These are phyloP conservation scores for Drosophila mimica DNA, from an alignment of 2,888 invertebrate genomes.

Conservation along the genomic window DNA sequence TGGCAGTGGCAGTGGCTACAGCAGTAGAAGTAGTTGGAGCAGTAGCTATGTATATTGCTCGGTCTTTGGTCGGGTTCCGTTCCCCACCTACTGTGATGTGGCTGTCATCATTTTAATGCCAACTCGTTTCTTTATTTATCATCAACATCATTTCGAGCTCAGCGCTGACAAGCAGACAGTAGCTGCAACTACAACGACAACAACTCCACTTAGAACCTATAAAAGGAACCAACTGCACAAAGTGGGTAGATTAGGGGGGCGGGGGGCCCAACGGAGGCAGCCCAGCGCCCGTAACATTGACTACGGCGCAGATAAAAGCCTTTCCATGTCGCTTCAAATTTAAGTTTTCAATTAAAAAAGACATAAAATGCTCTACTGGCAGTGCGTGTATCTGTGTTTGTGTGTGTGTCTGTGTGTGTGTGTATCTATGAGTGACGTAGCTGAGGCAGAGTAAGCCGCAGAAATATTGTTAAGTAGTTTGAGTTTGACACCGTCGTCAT, in stretches of 20 bases:
- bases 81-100: slow-evolving; percentile 48
- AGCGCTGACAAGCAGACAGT: slow-evolving; percentile 72
- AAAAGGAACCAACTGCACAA: slow-evolving; percentile 25
- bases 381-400: slow-evolving; percentile 7
- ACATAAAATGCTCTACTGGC: slow-evolving; percentile 66
- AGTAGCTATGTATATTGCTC: not conserved
- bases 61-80: not conserved
- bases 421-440: slow-evolving; percentile 61
- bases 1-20: not conserved
- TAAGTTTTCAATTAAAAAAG: slow-evolving; percentile 81
- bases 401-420: slow-evolving; percentile 19
- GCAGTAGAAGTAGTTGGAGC: not conserved
- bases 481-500: slow-evolving; percentile 76
- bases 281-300: slow-evolving; percentile 66
- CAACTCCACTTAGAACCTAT: slow-evolving; percentile 58
- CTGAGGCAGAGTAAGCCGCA: slow-evolving; percentile 24
- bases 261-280: slow-evolving; percentile 36
- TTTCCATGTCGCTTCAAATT: slow-evolving; percentile 80
- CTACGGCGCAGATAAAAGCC: slow-evolving; percentile 79
- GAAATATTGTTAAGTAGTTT: slow-evolving; percentile 76
- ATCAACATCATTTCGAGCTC: slow-evolving; percentile 76
- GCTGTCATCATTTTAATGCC: slow-evolving; percentile 79
- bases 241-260: not conserved
- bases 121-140: slow-evolving; percentile 80
- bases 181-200: slow-evolving; percentile 44